These are phyloP conservation scores for Eidolon dupreanum DNA, from an alignment of 2,797 vertebrate genomes.

Conservation along the genomic window DNA sequence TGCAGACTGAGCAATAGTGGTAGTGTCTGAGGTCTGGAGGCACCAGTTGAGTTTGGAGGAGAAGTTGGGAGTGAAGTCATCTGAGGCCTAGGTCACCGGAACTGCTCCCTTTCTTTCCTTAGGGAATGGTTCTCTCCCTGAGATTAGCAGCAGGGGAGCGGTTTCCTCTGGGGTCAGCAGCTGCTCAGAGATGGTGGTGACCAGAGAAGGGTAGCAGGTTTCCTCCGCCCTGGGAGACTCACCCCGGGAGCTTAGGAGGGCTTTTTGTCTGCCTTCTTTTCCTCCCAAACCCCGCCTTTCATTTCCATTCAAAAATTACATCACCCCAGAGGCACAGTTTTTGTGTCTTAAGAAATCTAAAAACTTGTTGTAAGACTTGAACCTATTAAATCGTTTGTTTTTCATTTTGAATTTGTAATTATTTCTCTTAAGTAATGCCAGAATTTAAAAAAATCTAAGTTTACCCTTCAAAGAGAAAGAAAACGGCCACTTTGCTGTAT, in stretches of 20 bases:
- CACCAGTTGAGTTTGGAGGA: background rate
- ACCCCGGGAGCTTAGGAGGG: background rate
- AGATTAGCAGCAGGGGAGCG: background rate
- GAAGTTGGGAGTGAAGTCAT: background rate
- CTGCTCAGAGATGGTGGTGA: background rate
- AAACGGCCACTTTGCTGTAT: background rate
- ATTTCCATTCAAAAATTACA: conserved; percentile 32
- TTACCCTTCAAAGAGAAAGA: conserved; percentile 35
- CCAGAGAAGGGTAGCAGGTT: background rate
- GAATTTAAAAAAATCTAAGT: background rate
- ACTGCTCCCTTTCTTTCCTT: background rate
- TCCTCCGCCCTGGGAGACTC: background rate
- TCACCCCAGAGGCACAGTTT: conserved; percentile 28
- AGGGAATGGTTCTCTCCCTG: background rate
- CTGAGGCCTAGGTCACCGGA: background rate
- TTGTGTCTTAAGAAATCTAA: conserved; percentile 44
- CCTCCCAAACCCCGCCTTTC: background rate
- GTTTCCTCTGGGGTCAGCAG: background rate
- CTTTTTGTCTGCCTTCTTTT: background rate
- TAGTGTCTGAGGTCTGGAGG: background rate
- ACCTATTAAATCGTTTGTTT: conserved; percentile 49
- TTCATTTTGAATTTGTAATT: conserved; percentile 60
- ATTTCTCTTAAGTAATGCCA: conserved; percentile 51
- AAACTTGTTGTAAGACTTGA: conserved; percentile 43
- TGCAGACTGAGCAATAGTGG: background rate